phyloP scores from a whole-genome alignment of 2,113 vertebrate species.

The Eptesicus fuscus region DNA sequence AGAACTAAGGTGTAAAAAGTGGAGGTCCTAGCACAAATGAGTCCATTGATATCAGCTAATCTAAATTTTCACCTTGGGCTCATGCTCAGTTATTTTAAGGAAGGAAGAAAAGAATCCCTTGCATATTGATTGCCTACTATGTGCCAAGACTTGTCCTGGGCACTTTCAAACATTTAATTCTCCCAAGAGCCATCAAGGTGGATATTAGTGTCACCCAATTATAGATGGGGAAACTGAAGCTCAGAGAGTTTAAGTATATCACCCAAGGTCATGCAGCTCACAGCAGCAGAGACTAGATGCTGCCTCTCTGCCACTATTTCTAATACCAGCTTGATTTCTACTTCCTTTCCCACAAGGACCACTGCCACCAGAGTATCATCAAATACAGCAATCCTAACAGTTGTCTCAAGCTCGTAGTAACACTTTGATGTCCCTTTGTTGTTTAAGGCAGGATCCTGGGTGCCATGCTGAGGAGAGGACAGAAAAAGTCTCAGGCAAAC shows the following conservation, averaged over 20 bases:
- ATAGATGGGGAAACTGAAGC: slow-evolving; percentile 72
- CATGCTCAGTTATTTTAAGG: slow-evolving; percentile 65
- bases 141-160: slow-evolving; percentile 67
- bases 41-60: slow-evolving; percentile 41
- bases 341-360: background rate
- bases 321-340: slow-evolving; percentile 1
- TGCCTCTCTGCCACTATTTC: background rate
- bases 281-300: background rate
- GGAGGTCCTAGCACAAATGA: background rate
- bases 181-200: slow-evolving; percentile 69
- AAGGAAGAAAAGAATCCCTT: slow-evolving; percentile 60
- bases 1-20: background rate
- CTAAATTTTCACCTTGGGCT: slow-evolving; percentile 63
- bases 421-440: background rate
- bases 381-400: background rate
- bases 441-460: background rate
- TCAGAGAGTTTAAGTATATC: background rate
- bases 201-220: slow-evolving; percentile 73
- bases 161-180: slow-evolving; percentile 74
- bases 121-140: slow-evolving; percentile 76
- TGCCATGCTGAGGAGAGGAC: background rate
- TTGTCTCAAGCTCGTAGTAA: background rate
- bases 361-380: background rate
- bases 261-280: slow-evolving; percentile 65
- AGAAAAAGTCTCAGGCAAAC: background rate